These are phyloP conservation scores for Chunga burmeisteri DNA, from an alignment of 2,113 vertebrate species.

Conservation along the genomic window DNA sequence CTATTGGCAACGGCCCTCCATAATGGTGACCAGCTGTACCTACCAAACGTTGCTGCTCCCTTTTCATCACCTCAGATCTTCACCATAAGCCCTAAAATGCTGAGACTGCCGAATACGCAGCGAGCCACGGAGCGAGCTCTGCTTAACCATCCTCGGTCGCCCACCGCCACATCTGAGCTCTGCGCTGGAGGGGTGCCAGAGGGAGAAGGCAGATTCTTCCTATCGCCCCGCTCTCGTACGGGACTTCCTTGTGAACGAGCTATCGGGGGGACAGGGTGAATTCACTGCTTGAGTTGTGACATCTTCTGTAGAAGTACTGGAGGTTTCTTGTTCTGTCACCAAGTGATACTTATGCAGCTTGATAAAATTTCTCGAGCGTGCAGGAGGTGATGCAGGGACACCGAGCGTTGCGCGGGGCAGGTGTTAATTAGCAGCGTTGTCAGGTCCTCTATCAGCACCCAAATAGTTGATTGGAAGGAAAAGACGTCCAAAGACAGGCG, in stretches of 20 bases:
- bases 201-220: not conserved
- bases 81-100: constrained; percentile 71
- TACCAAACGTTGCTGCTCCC: constrained; percentile 73
- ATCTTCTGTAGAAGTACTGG: not conserved
- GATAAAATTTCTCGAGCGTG: not conserved
- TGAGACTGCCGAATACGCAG: constrained; percentile 67
- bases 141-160: constrained; percentile 54
- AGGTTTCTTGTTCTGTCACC: not conserved
- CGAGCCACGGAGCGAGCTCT: constrained; percentile 68
- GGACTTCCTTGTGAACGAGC: not conserved
- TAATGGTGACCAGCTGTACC: constrained; percentile 76
- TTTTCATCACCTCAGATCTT: constrained; percentile 74
- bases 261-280: not conserved
- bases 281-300: not conserved
- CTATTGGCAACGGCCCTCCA: constrained; percentile 42
- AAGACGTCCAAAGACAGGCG: not conserved
- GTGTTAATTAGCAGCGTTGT: not conserved
- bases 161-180: not conserved
- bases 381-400: not conserved
- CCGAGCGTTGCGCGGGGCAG: fast-evolving
- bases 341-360: not conserved
- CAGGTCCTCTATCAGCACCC: not conserved
- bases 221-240: too few relatives aligned
- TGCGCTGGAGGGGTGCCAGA: not conserved
- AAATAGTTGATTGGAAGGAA: not conserved